Evolutionary conservation across 2,113 vertebrate genomes (phyloP).

Genomic region (Apodemus sylvaticus): DNA sequence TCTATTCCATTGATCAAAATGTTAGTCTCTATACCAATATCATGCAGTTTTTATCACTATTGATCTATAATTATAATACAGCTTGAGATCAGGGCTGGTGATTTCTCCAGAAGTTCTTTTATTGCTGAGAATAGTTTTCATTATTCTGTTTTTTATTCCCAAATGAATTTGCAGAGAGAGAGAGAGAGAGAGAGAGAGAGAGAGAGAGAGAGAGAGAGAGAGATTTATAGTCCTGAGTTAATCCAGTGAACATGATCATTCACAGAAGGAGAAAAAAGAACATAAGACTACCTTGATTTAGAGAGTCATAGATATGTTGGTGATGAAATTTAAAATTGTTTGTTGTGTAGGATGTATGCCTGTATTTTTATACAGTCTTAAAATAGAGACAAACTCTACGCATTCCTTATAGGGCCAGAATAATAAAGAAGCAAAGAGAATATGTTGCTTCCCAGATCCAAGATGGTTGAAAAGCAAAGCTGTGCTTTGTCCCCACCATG

Average conservation of each 20-base stretch:
- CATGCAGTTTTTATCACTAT: too few relatives aligned
- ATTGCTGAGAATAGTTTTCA: too few relatives aligned
- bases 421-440: not conserved
- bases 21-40: too few relatives aligned
- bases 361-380: not conserved
- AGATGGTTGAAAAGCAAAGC: not conserved
- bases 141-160: too few relatives aligned
- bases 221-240: not conserved
- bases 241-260: not conserved
- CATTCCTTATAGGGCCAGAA: not conserved
- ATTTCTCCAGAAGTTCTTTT: too few relatives aligned
- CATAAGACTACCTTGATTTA: not conserved
- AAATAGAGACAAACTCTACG: not conserved
- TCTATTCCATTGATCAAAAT: too few relatives aligned
- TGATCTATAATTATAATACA: not conserved
- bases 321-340: not conserved
- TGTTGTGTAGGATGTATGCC: not conserved
- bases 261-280: not conserved
- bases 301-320: not conserved
- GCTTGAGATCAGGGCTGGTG: too few relatives aligned
- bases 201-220: not conserved
- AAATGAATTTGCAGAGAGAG: not conserved
- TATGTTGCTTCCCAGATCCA: not conserved
- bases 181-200: not conserved
- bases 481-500: fast-evolving